Percentiles rank a stretch among this genome's conserved stretches.
These are phyloP conservation scores for Polyergus mexicanus DNA, from an alignment of 1,140 invertebrate species.

Conservation along the genomic window DNA sequence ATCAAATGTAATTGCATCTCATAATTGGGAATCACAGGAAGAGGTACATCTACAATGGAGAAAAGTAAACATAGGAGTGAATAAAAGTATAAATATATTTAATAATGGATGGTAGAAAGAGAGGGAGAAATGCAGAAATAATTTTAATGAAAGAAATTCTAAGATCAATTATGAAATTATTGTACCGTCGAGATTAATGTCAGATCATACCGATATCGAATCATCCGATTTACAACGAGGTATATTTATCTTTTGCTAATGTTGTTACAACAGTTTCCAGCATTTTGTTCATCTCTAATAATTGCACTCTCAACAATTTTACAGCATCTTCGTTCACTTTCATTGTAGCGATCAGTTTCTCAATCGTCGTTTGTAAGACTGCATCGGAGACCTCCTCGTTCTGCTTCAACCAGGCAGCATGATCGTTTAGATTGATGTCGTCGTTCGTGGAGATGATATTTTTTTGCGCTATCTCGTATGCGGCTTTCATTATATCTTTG, in stretches of 20 bases:
- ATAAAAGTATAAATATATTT: not conserved
- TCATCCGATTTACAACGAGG: conserved; percentile 32
- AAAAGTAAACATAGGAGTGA: not conserved
- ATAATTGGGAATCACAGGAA: too few relatives aligned
- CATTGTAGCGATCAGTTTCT: conserved; percentile 76
- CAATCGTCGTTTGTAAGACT: conserved; percentile 69
- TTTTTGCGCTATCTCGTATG: conserved; percentile 88
- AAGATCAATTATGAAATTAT: not conserved
- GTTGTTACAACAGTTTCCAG: conserved; percentile 77
- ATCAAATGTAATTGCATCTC: not conserved
- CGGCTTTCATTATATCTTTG: conserved; percentile 88
- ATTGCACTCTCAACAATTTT: conserved; percentile 78
- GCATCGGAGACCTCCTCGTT: conserved; percentile 73
- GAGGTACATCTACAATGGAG: too few relatives aligned
- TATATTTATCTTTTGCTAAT: conserved; percentile 65
- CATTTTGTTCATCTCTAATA: conserved; percentile 80
- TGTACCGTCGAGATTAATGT: not conserved
- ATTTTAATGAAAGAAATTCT: too few relatives aligned
- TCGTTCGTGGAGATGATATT: conserved; percentile 78
- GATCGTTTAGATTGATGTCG: conserved; percentile 75
- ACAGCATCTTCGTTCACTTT: conserved; percentile 80
- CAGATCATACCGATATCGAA: conserved; percentile 4
- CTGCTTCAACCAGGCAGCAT: conserved; percentile 76
- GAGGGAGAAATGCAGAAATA: not conserved
- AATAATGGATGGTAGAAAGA: not conserved